phyloP scores from a whole-genome alignment of 1,140 invertebrate species.

The Drosophila melanogaster region Release_6_plus_ISO1_MT NT_033777.3:13400501-13401000 shows the following conservation, averaged over 20 bases:
- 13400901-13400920: slow-evolving; percentile 8
- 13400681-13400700: slow-evolving; percentile 1
- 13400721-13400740: not conserved
- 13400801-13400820: slow-evolving; percentile 18
- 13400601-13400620: slow-evolving; percentile 14
- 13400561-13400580: not conserved
- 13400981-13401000: not conserved
- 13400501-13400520: not conserved
- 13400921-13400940: not conserved
- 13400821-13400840: slow-evolving; percentile 28
- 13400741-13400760: slow-evolving; percentile 30
- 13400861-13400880: not conserved
- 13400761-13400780: slow-evolving; percentile 19
- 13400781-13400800: slow-evolving; percentile 34
- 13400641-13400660: slow-evolving; percentile 20
- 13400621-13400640: not conserved
- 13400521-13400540: not conserved
- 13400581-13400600: not conserved
- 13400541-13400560: not conserved
- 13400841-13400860: slow-evolving; percentile 6
- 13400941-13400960: no score
- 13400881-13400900: not conserved
- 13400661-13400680: slow-evolving; percentile 11
- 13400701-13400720: slow-evolving; percentile 10
- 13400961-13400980: not conserved